Percentiles rank a stretch among this genome's conserved stretches.
phyloP scores from a whole-genome alignment of 2,888 invertebrate genomes.

The Ypsolopha sequella region DNA sequence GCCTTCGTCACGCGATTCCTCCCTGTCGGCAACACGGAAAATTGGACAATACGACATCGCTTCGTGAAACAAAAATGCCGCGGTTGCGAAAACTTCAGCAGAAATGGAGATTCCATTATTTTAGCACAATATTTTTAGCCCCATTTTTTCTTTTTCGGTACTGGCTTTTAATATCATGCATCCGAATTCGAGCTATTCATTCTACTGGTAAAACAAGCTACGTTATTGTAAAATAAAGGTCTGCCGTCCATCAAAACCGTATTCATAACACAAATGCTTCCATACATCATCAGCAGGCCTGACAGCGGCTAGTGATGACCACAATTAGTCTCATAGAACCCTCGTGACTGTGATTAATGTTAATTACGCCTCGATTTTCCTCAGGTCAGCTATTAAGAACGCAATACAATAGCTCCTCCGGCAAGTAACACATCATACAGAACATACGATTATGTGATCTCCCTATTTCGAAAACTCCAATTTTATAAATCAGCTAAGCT shows the following conservation, averaged over 20 bases:
- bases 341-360: slow-evolving; percentile 58
- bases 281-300: not conserved
- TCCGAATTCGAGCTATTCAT: too few relatives aligned
- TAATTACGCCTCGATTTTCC: slow-evolving; percentile 56
- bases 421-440: slow-evolving; percentile 28
- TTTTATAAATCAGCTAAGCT: too few relatives aligned
- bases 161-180: too few relatives aligned
- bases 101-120: too few relatives aligned
- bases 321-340: slow-evolving; percentile 43
- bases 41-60: slow-evolving; percentile 16
- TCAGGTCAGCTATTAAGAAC: slow-evolving; percentile 46
- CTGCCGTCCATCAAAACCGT: too few relatives aligned
- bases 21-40: slow-evolving; percentile 17
- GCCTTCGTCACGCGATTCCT: slow-evolving; percentile 48
- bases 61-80: not conserved
- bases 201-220: too few relatives aligned
- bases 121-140: too few relatives aligned
- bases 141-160: too few relatives aligned
- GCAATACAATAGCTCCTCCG: slow-evolving; percentile 45
- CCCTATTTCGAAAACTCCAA: too few relatives aligned
- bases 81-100: not conserved
- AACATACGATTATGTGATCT: slow-evolving; percentile 14
- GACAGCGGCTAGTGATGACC: slow-evolving; percentile 30
- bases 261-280: not conserved
- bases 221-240: too few relatives aligned